A percentile compares a stretch with the other conserved stretches of the same genome.
These are phyloP conservation scores for Corapipo altera DNA, from an alignment of 2,113 vertebrate genomes.

Conservation along the genomic window DNA sequence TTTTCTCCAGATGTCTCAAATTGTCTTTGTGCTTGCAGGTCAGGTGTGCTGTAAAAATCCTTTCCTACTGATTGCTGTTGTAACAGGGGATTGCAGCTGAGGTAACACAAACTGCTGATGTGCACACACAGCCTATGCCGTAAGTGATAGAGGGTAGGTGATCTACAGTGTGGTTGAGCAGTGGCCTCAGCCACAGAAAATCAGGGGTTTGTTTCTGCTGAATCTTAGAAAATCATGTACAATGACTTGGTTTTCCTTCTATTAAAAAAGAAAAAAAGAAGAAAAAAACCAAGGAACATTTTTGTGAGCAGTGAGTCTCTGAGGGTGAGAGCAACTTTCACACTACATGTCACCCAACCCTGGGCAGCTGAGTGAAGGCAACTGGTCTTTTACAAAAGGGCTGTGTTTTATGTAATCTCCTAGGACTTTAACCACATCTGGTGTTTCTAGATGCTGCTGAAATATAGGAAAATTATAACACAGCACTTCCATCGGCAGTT, in stretches of 20 bases:
- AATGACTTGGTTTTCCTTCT: background rate
- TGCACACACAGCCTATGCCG: background rate
- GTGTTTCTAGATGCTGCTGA: slow-evolving; percentile 31
- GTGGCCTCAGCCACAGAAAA: background rate
- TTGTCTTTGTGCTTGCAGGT: background rate
- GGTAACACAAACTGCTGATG: background rate
- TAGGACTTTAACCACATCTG: background rate
- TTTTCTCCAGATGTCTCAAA: background rate
- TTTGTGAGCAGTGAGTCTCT: background rate
- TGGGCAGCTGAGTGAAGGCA: background rate
- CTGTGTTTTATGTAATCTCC: background rate
- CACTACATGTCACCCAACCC: background rate
- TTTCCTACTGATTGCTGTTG: background rate
- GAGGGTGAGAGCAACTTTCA: background rate
- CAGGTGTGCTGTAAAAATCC: background rate
- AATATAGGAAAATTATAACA: background rate
- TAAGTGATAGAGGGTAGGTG: background rate
- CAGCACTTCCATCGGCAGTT: background rate
- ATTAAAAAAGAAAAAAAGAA: background rate
- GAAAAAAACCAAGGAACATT: background rate
- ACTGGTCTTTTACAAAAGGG: background rate
- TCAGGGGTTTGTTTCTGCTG: background rate
- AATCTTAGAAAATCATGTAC: background rate
- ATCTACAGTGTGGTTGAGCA: background rate
- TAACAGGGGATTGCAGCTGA: background rate